Conservation (phyloP, 2,888 invertebrate genomes). For the Odiellus spinosus region DNA sequence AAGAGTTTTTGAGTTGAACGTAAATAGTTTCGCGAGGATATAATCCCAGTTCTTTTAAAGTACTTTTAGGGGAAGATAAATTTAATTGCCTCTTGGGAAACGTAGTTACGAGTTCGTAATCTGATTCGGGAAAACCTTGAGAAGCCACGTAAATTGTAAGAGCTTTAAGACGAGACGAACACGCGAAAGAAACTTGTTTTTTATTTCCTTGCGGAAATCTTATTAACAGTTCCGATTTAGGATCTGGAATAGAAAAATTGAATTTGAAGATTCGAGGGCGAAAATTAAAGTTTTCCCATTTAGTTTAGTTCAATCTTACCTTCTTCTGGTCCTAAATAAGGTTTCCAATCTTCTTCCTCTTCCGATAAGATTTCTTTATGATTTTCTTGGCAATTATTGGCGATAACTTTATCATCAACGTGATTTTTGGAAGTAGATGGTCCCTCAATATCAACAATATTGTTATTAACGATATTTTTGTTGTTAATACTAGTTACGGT, state of each 20-base stretch:
- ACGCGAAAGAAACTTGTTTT: slow-evolving; percentile 30
- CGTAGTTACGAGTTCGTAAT: slow-evolving; percentile 33
- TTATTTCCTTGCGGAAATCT: slow-evolving; percentile 33
- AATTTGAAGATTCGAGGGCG: no score
- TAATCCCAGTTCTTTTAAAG: slow-evolving; percentile 30
- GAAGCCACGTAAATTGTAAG: slow-evolving; percentile 28
- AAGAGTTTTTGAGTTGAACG: slow-evolving; percentile 25
- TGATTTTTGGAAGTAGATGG: no score
- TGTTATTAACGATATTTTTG: slow-evolving; percentile 3
- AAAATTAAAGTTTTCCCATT: no score
- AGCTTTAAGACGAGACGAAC: slow-evolving; percentile 29
- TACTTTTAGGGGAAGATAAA: slow-evolving; percentile 25
- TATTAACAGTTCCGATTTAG: slow-evolving; percentile 29
- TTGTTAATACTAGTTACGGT: slow-evolving; percentile 12
- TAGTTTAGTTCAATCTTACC: slow-evolving; percentile 12
- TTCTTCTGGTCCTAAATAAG: slow-evolving; percentile 21
- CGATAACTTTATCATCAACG: no score
- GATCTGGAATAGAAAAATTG: slow-evolving; percentile 23
- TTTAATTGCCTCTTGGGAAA: slow-evolving; percentile 33
- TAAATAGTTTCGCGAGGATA: slow-evolving; percentile 34
- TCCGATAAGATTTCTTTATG: slow-evolving; percentile 1
- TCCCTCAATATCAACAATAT: background rate
- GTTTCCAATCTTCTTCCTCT: slow-evolving; percentile 20
- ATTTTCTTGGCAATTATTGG: background rate
- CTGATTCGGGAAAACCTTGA: slow-evolving; percentile 29